phyloP scores from a whole-genome alignment of 2,888 invertebrate genomes.

The Heliconius cydno region DNA sequence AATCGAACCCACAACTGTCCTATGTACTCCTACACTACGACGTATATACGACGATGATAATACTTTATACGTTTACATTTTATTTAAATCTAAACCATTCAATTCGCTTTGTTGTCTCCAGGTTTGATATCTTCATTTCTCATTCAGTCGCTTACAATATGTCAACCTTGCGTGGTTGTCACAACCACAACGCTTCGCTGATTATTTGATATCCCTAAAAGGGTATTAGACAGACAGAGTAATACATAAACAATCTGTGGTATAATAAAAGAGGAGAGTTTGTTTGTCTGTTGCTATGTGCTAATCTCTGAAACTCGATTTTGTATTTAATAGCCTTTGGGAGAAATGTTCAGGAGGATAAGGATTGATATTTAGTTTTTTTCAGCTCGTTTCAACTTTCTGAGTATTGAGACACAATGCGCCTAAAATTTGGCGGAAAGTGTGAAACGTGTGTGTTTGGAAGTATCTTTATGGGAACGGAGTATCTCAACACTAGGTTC shows the following conservation, averaged over 20 bases:
- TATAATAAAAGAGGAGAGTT: background rate
- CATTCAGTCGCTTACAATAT: constrained; percentile 14
- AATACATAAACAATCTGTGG: background rate
- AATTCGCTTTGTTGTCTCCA: background rate
- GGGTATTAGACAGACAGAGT: background rate
- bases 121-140: constrained; percentile 6
- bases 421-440: too few species aligned
- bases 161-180: constrained; percentile 5
- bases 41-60: too few species aligned
- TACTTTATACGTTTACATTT: background rate
- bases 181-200: background rate
- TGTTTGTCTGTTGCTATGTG: background rate
- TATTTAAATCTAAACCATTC: background rate
- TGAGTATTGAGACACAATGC: too few species aligned
- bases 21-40: too few species aligned
- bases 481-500: too few species aligned
- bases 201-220: constrained; percentile 1
- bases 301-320: background rate
- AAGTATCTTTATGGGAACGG: too few species aligned
- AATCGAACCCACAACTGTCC: too few species aligned
- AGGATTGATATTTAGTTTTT: too few species aligned
- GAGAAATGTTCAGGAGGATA: too few species aligned
- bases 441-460: too few species aligned
- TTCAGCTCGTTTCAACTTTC: too few species aligned
- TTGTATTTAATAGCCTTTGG: too few species aligned